Percentiles rank a stretch among this genome's conserved stretches.
These are phyloP conservation scores for Poeciliopsis retropinna DNA, from an alignment of 2,113 vertebrate genomes.

Conservation along the genomic window DNA sequence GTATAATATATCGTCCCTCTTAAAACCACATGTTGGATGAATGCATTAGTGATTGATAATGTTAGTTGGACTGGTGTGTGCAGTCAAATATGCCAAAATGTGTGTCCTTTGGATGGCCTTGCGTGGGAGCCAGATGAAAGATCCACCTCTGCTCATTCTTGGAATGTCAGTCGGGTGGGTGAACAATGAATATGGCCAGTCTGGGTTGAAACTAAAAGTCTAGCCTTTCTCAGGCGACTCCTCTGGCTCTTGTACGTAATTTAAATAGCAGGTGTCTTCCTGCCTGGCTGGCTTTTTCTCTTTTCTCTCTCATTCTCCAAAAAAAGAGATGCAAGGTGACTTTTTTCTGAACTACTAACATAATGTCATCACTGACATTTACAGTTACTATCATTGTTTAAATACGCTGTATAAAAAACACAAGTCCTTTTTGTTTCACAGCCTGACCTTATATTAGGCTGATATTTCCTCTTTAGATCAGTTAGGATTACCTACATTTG, in stretches of 20 bases:
- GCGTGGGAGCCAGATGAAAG: constrained; percentile 61
- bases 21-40: constrained; percentile 35
- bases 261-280: constrained; percentile 44
- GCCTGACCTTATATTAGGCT: background rate
- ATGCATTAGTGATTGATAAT: constrained; percentile 32
- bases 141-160: constrained; percentile 65
- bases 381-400: background rate
- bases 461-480: background rate
- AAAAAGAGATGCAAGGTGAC: background rate
- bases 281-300: background rate
- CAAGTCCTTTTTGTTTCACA: background rate
- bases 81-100: constrained; percentile 12
- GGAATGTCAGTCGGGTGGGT: constrained; percentile 67
- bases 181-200: constrained; percentile 65
- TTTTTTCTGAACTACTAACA: constrained; percentile 9
- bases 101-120: constrained; percentile 51
- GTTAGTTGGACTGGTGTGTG: background rate
- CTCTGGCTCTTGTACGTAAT: constrained; percentile 41
- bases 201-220: constrained; percentile 42
- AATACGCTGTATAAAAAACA: background rate
- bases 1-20: constrained; percentile 3
- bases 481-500: background rate
- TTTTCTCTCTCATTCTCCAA: background rate
- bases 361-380: background rate
- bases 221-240: constrained; percentile 46